Evolutionary conservation across 2,113 vertebrate species (phyloP).

Genomic region (Drymodes brunneopygia): DNA sequence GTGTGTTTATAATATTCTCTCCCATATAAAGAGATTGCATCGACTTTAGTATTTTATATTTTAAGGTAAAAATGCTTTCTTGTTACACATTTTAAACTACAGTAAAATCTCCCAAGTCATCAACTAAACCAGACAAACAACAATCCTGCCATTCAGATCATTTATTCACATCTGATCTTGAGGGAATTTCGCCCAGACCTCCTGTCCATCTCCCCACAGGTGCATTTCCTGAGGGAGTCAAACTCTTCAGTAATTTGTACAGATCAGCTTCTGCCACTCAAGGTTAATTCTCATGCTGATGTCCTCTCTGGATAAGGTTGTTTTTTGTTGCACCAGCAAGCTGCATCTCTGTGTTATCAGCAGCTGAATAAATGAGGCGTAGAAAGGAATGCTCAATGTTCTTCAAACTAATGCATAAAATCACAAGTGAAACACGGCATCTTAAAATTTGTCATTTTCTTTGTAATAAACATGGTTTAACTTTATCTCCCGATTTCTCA

Average conservation of each 20-base stretch:
- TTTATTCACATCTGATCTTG: neutral
- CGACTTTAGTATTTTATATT: neutral
- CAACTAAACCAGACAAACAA: neutral
- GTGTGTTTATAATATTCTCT: neutral
- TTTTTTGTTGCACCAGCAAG: constrained; percentile 40
- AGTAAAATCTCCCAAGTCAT: neutral
- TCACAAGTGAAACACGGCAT: neutral
- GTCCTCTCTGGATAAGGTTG: constrained; percentile 44
- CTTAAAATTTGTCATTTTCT: constrained; percentile 11
- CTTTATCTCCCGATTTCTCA: neutral
- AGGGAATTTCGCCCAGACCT: neutral
- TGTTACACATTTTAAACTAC: neutral
- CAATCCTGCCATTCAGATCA: neutral
- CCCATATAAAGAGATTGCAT: neutral
- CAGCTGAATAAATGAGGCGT: constrained; percentile 34
- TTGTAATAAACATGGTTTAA: constrained; percentile 10
- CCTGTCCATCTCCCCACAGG: neutral
- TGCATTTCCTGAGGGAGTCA: constrained; percentile 6
- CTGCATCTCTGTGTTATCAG: constrained; percentile 23
- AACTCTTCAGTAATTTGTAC: neutral
- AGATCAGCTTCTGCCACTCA: constrained; percentile 53
- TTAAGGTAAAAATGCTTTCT: neutral
- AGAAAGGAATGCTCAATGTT: neutral
- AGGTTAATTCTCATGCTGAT: constrained; percentile 55
- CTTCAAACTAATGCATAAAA: constrained; percentile 32